These are phyloP conservation scores for Zoanthus solanderi DNA, from an alignment of 92 coral and sea anemone genomes.

Conservation along the genomic window DNA sequence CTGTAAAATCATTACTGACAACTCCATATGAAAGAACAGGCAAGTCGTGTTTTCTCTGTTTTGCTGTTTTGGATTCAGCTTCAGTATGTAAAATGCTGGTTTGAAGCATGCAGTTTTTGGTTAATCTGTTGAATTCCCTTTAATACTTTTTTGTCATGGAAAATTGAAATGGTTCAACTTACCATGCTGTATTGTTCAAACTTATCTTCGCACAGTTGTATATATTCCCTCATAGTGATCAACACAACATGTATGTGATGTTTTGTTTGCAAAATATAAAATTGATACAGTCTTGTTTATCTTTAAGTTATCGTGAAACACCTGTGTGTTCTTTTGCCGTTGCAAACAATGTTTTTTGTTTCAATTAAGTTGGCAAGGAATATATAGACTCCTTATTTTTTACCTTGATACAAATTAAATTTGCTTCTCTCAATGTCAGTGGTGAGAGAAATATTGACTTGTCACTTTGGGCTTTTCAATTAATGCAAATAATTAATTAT, in stretches of 20 bases:
- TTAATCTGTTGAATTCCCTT: not conserved
- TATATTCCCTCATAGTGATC: not conserved
- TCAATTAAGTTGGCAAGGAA: not conserved
- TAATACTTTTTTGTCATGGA: not conserved
- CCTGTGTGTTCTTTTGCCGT: slow-evolving; percentile 14
- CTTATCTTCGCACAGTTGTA: not conserved
- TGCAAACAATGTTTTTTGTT: not conserved
- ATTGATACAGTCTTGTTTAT: slow-evolving; percentile 20
- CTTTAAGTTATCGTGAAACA: not conserved
- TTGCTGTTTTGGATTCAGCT: not conserved
- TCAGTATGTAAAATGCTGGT: not conserved
- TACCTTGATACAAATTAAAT: not conserved
- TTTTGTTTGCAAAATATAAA: not conserved
- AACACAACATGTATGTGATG: not conserved
- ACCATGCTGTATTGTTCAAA: not conserved
- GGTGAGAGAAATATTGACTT: not conserved
- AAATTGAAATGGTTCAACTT: not conserved
- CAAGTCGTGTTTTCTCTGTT: not conserved
- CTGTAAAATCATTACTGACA: too few species aligned
- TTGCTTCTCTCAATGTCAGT: not conserved
- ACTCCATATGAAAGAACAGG: not conserved
- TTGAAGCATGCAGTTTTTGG: not conserved
- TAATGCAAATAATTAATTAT: slow-evolving; percentile 11
- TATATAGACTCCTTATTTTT: not conserved
- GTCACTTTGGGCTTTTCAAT: slow-evolving; percentile 6